Base-by-base conservation (phyloP, 2,888 invertebrate genomes). In the Epinotia ramella region DNA sequence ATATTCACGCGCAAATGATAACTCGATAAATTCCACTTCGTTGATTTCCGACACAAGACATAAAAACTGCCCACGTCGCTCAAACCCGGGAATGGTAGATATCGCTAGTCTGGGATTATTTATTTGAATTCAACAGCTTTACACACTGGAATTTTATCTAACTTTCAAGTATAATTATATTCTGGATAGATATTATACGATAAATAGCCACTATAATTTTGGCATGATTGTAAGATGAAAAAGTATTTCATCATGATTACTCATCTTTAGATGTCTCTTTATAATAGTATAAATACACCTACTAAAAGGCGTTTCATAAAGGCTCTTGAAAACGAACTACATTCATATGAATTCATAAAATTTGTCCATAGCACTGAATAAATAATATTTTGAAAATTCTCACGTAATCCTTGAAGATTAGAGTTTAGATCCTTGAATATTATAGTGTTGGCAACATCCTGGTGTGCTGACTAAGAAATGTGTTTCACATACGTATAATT, bases 91-190 rank as follows among this genome's bases (percentile, higher is more conserved):
- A 33, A 53, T 12, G 1, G 56, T 33, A 49, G 24, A 28, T 24
- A 7, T 24, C 24, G 13, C 18, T 12, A 49, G 18, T 56, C 56
- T 6, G 56, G n/a, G 7, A 18, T 40, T 65, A 16, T 46, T 33
- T 57, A 67, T 67, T 56, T 18, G 28, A 56, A 67, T 67, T 40
- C 66, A 53, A 66, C 53, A 66, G 53, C 18, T 33, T 20, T 62
- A 28, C 11, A 20, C 9, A 5, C 20, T 46, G 12, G 46, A 12
- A 64, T 46, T 46, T 46, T 20, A 64, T 18, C 13, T 20, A 33
- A 16, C 16, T 13, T 33, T 28, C 4, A 6, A 9, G n/a, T 16
- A 49, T 46, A 3, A 13, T 46, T 4, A 49, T 13, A 53, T 53
- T 53, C 40, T 40, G 40, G 40, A 40, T 40, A 40, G 2, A 9